Conservation (phyloP, 2,888 invertebrate genomes). For the Altica lythri region DNA sequence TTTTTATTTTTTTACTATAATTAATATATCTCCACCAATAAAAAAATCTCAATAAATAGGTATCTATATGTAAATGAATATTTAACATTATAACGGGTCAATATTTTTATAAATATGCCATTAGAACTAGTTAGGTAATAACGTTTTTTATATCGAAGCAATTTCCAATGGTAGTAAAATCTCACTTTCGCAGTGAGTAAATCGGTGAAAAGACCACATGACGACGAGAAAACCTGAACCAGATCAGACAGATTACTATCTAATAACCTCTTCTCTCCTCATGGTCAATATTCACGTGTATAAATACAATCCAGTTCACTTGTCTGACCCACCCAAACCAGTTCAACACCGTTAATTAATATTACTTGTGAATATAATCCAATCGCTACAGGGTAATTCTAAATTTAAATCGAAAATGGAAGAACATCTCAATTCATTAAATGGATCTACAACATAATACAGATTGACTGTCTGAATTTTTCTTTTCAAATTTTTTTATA, state of each 20-base stretch:
- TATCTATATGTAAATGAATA: no score
- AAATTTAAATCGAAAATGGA: no score
- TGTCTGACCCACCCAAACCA: slow-evolving; percentile 32
- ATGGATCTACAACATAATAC: no score
- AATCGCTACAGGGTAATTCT: neutral
- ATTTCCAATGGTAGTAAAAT: neutral
- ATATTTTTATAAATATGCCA: no score
- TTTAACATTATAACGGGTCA: no score
- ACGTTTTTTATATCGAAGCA: neutral
- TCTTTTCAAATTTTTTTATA: no score
- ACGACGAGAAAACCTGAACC: slow-evolving; percentile 21
- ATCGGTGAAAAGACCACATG: slow-evolving; percentile 6
- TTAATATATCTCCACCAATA: no score
- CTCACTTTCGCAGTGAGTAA: slow-evolving; percentile 11
- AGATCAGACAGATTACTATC: slow-evolving; percentile 25
- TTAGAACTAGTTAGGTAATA: no score
- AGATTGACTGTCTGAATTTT: no score
- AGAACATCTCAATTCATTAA: no score
- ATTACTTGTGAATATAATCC: slow-evolving; percentile 20
- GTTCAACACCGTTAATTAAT: slow-evolving; percentile 25
- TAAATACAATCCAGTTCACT: slow-evolving; percentile 33
- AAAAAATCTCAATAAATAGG: no score
- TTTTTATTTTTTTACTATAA: no score
- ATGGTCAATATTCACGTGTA: slow-evolving; percentile 32
- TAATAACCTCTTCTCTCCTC: slow-evolving; percentile 33